phyloP scores from a whole-genome alignment of 2,888 invertebrate species.

The Prenolepis imparis region DNA sequence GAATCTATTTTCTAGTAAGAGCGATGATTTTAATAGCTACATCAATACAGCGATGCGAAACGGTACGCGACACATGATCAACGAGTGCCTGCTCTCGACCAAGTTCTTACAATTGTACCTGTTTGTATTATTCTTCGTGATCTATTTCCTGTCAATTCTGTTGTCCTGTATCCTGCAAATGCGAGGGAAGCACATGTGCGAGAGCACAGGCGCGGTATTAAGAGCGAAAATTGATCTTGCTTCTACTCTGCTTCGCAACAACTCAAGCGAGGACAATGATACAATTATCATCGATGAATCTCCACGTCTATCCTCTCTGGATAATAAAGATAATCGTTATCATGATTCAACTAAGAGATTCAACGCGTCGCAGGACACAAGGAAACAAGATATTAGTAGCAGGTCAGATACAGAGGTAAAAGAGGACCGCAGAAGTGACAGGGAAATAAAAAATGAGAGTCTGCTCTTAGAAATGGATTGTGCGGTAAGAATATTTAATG shows the following conservation, averaged over 20 bases:
- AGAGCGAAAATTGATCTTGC: conserved; percentile 24
- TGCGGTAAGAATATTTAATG: conserved; percentile 50
- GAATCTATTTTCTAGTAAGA: conserved; percentile 8
- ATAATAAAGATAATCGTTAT: background rate
- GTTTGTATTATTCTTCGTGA: conserved; percentile 76
- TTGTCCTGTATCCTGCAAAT: conserved; percentile 71
- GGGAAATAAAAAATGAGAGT: conserved; percentile 53
- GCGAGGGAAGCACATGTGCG: conserved; percentile 57
- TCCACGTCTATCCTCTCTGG: too few species aligned
- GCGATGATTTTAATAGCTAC: conserved; percentile 41
- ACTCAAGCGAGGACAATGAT: background rate
- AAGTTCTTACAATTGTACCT: conserved; percentile 80
- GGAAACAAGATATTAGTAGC: background rate
- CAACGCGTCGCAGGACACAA: background rate
- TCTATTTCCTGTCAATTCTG: conserved; percentile 80
- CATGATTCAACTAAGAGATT: background rate
- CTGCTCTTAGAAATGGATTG: conserved; percentile 33
- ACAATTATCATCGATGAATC: background rate
- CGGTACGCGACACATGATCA: conserved; percentile 50
- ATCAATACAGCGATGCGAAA: background rate
- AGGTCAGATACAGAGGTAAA: background rate
- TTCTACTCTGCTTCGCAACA: background rate
- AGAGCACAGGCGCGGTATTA: conserved; percentile 51
- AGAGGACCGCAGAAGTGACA: conserved; percentile 20
- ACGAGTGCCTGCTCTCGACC: conserved; percentile 78